phyloP scores from a whole-genome alignment of 2,113 vertebrate genomes.

The Nettapus auritus region DNA sequence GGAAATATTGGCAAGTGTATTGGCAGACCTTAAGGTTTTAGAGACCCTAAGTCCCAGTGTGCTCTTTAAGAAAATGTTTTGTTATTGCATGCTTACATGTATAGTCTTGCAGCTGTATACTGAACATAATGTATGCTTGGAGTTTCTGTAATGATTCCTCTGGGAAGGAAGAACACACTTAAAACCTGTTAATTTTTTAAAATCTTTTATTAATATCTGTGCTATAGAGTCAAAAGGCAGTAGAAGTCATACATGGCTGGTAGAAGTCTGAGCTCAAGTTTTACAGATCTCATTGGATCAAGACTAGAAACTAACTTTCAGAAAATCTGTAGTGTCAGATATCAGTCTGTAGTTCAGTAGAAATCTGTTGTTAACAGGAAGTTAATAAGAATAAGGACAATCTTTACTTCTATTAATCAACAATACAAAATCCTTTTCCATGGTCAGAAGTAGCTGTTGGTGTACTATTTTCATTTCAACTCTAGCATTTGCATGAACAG shows the following conservation, averaged over 20 bases:
- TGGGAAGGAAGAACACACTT: background rate
- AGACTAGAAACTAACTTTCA: background rate
- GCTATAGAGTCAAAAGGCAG: background rate
- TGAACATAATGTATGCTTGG: background rate
- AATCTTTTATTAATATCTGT: background rate
- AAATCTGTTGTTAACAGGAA: background rate
- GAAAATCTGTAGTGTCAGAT: background rate
- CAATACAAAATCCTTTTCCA: background rate
- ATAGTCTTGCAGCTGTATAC: background rate
- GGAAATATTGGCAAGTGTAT: background rate
- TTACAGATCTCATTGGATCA: background rate
- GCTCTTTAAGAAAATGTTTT: background rate
- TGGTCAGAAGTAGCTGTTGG: background rate
- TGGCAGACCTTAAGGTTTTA: background rate
- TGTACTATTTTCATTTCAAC: background rate
- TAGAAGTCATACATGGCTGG: background rate
- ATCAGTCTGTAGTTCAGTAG: background rate
- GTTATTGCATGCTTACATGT: background rate
- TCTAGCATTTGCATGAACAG: background rate
- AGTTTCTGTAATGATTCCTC: background rate
- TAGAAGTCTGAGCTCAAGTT: background rate
- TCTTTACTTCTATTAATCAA: background rate
- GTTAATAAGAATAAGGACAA: background rate
- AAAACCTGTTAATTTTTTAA: background rate
- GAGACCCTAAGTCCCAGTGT: background rate